Conservation (phyloP, 2,888 invertebrate species). For the Palloptera scutellata region DNA sequence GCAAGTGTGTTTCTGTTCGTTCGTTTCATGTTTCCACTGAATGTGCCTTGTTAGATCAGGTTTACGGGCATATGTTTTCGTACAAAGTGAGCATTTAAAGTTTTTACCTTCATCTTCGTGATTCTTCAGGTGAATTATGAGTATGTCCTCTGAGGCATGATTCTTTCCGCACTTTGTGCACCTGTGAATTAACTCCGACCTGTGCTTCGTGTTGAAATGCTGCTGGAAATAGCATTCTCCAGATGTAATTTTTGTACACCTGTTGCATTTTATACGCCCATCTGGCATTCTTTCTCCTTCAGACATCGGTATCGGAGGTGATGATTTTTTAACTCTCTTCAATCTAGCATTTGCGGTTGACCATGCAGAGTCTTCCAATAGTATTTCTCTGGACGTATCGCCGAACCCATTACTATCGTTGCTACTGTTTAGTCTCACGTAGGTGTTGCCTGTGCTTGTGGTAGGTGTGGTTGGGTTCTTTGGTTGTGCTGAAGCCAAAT, state of each 20-base stretch:
- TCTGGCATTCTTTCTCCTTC: conserved; percentile 47
- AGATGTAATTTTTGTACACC: conserved; percentile 85
- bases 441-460: not conserved
- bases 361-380: no score
- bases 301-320: conserved; percentile 9
- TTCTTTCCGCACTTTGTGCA: conserved; percentile 87
- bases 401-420: no score
- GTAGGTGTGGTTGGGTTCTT: no score
- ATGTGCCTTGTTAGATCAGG: conserved; percentile 87
- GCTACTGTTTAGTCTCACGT: not conserved
- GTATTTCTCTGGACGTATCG: no score
- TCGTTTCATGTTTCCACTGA: conserved; percentile 82
- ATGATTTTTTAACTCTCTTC: no score
- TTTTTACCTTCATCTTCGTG: conserved; percentile 82
- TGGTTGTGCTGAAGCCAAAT: no score
- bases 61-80: conserved; percentile 90
- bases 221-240: conserved; percentile 89
- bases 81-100: conserved; percentile 84
- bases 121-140: conserved; percentile 77
- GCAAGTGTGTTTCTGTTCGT: conserved; percentile 80
- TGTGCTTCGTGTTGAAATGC: conserved; percentile 89
- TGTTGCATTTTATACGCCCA: conserved; percentile 72
- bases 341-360: no score
- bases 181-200: conserved; percentile 85
- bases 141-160: conserved; percentile 76